Conservation (phyloP, 64 coral and sea anemone genomes). For the Cladopsammia gracilis region DNA sequence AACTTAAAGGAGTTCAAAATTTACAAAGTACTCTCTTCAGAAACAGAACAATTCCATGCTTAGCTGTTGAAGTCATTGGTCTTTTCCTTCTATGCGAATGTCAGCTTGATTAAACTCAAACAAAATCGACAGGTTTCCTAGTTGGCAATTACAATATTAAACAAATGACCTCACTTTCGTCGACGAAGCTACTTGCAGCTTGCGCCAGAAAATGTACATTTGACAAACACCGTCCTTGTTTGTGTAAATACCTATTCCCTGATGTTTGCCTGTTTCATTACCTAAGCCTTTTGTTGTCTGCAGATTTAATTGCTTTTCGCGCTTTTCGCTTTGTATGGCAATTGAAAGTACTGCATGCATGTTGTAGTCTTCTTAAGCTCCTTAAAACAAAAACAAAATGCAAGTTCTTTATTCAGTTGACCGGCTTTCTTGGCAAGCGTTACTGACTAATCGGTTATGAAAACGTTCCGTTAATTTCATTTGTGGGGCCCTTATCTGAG, state of each 20-base stretch:
- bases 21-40: too few species aligned
- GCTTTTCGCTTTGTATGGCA: not conserved
- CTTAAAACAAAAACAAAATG: not conserved
- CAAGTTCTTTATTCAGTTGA: not conserved
- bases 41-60: too few species aligned
- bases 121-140: not conserved
- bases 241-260: not conserved
- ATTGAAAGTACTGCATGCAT: conserved; percentile 2
- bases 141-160: too few species aligned
- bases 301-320: not conserved
- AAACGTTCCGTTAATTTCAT: not conserved
- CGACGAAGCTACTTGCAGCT: not conserved
- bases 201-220: not conserved
- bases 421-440: not conserved
- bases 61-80: too few species aligned
- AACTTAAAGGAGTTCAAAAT: too few species aligned
- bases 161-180: not conserved
- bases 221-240: not conserved
- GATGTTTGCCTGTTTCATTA: conserved; percentile 17
- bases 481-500: not conserved
- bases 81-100: not conserved
- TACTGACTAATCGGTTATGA: not conserved
- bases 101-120: not conserved
- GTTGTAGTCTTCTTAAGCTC: conserved; percentile 9
- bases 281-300: not conserved